Evolutionary conservation across 2,797 vertebrate species (phyloP), one percentile per base, ranked within the genome.

Genomic region (Ptychadena robeensis): DNA sequence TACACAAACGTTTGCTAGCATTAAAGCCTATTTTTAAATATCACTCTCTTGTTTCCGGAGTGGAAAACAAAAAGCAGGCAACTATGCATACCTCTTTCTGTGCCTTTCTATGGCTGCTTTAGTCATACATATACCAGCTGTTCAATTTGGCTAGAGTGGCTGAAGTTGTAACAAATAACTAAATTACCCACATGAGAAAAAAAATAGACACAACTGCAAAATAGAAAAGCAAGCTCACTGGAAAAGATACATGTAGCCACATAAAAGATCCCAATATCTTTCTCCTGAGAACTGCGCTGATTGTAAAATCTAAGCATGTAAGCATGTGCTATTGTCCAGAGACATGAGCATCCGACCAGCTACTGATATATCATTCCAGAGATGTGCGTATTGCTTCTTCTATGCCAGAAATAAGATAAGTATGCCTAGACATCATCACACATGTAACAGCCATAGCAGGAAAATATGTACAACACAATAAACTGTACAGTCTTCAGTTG

Each of bases 301-400:
- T 28, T 61, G 27, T 4, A 4, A 61, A 61, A 61, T 61, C n/a
- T 61, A 27, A n/a, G 28, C 59, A 61, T 61, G 59, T 61, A 28
- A 61, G 59, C 59, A 61, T 61, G 59, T 27, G 59, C 59, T 61
- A 61, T 61, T 61, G 59, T 61, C 59, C 7, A 61, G 59, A 28
- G 59, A 61, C 59, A 10, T 61, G 12, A 61, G 59, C 59, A 61
- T 25, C 59, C 28, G 3, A n/a, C 59, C 27, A 61, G 59, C 11
- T 25, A 11, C 59, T 61, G 25, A 25, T 28, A 61, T 25, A 10
- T 3, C 27, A 10, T 61, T 61, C 9, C 0, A 28, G 27, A 61
- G 59, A 28, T 2, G 10, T 27, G 59, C 15, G 27, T 27, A 61
- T 28, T 27, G 59, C 25, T 61, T 27, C 9, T 12, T 61, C n/a